phyloP scores from a whole-genome alignment of 2,113 vertebrate genomes.

The Percopsis transmontana region DNA sequence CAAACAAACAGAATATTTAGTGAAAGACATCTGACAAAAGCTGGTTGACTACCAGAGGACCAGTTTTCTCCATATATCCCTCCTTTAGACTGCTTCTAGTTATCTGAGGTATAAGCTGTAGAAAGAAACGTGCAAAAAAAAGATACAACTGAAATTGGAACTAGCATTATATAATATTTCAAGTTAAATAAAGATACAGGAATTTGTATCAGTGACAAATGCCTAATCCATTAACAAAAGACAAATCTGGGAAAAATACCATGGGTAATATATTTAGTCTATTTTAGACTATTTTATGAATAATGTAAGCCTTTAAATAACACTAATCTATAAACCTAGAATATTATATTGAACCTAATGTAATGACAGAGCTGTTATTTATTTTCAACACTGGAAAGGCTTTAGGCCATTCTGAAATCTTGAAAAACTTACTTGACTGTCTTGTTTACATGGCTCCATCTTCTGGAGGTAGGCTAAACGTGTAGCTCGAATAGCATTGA shows the following conservation, averaged over 20 bases:
- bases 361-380: not conserved
- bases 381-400: not conserved
- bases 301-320: no score
- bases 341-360: no score
- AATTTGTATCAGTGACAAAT: no score
- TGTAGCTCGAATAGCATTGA: conserved; percentile 88
- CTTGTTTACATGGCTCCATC: conserved; percentile 79
- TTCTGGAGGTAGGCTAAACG: conserved; percentile 85
- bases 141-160: not conserved
- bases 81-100: conserved; percentile 85
- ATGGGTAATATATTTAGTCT: no score
- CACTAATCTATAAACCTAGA: no score
- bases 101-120: conserved; percentile 84
- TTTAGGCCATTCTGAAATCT: not conserved
- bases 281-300: no score
- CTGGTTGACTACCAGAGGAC: conserved; percentile 84
- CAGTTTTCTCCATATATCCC: conserved; percentile 97
- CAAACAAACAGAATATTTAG: not conserved
- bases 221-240: no score
- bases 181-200: no score
- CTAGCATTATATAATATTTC: no score
- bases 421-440: conserved; percentile 81
- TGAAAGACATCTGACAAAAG: not conserved
- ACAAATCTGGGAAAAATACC: no score
- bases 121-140: conserved; percentile 21